A percentile compares a stretch with the other conserved stretches of the same genome.
These are phyloP conservation scores for Ormyrus pomaceus DNA, from an alignment of 2,888 invertebrate species.

Conservation along the genomic window DNA sequence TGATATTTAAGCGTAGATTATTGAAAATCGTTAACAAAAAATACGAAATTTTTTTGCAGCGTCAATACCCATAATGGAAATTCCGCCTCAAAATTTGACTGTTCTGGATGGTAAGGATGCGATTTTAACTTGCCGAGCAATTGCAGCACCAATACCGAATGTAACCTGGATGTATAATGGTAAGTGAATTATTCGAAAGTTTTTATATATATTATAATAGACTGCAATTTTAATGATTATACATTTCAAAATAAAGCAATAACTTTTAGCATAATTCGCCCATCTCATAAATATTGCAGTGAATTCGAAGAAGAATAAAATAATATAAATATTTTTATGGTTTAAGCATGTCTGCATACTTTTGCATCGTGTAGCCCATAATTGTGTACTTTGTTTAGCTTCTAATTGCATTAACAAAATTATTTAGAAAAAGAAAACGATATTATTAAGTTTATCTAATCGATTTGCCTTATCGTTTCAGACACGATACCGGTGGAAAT, in stretches of 20 bases:
- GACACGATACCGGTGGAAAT: constrained; percentile 81
- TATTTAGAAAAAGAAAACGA: too few species aligned
- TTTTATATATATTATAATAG: too few species aligned
- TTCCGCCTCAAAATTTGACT: constrained; percentile 89
- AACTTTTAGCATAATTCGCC: constrained; percentile 21
- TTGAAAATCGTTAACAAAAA: constrained; percentile 5
- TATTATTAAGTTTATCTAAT: too few species aligned
- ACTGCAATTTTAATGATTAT: too few species aligned
- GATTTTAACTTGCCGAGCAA: constrained; percentile 89
- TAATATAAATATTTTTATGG: constrained; percentile 3
- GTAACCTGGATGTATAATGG: constrained; percentile 95
- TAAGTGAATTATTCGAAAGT: constrained; percentile 73
- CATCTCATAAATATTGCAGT: constrained; percentile 11
- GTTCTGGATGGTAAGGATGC: constrained; percentile 96
- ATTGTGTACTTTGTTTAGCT: too few species aligned
- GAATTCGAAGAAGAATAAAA: background rate
- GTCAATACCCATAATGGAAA: constrained; percentile 91
- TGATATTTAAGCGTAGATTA: constrained; percentile 14
- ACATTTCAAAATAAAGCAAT: constrained; percentile 15
- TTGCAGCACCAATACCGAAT: constrained; percentile 93
- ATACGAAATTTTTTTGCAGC: constrained; percentile 78
- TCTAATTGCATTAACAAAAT: too few species aligned
- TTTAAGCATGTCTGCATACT: background rate
- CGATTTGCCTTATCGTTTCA: constrained; percentile 62
- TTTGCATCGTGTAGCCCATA: background rate